Conservation (phyloP, 1,140 invertebrate genomes). For the Oscheius sp. region DNA sequence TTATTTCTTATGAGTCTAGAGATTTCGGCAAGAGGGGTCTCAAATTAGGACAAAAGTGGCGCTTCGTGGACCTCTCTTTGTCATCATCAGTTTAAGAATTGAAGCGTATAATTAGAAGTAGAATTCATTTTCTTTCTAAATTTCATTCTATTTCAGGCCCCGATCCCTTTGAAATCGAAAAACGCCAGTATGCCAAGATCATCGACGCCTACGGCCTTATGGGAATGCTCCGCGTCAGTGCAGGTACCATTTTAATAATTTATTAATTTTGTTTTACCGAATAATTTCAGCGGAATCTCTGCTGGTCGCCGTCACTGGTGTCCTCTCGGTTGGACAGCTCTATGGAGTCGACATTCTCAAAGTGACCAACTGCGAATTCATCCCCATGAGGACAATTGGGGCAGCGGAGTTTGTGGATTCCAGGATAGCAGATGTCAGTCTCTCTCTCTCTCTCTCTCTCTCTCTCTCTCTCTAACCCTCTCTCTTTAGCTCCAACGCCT, state of each 20-base stretch:
- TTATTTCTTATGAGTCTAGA: too few relatives aligned
- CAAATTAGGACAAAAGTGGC: too few relatives aligned
- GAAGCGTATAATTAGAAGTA: too few relatives aligned
- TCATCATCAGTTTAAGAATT: too few relatives aligned
- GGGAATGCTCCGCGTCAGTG: conserved; percentile 48
- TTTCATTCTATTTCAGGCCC: conserved; percentile 17
- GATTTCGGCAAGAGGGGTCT: too few relatives aligned
- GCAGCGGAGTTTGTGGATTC: conserved; percentile 44
- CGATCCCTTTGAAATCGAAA: conserved; percentile 35
- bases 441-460: background rate
- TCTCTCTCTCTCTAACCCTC: background rate
- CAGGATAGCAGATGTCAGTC: conserved; percentile 52
- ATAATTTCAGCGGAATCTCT: conserved; percentile 49
- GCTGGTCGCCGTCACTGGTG: conserved; percentile 52
- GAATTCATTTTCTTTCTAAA: too few relatives aligned
- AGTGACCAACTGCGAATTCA: conserved; percentile 52
- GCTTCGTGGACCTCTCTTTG: too few relatives aligned
- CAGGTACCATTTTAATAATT: conserved; percentile 24
- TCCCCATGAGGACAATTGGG: conserved; percentile 41
- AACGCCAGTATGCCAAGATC: conserved; percentile 51
- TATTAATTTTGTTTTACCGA: conserved; percentile 16
- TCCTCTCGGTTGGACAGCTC: conserved; percentile 58
- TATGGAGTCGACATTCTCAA: conserved; percentile 49
- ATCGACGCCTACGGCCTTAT: conserved; percentile 56
- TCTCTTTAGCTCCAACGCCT: conserved; percentile 53